Percentiles rank a stretch among this genome's conserved stretches.
Conservation (phyloP, 2,797 vertebrate genomes). For the Sphenodon punctatus region DNA sequence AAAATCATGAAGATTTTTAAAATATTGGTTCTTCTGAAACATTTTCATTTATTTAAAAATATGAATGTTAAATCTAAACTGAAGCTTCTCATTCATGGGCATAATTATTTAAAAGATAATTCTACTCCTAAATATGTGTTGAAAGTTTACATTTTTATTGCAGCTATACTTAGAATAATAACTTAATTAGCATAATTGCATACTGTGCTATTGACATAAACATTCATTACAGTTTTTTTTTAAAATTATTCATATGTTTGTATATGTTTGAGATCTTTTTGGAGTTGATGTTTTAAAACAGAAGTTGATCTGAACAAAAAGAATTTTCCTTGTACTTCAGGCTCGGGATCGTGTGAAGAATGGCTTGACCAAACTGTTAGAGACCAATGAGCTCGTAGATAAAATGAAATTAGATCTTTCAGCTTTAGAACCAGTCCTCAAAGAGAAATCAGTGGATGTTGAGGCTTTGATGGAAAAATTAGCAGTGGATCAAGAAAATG, state of each 20-base stretch:
- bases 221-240: neutral
- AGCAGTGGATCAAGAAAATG: conserved; percentile 82
- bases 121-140: neutral
- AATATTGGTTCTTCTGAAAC: too few species aligned
- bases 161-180: neutral
- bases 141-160: neutral
- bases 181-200: too few species aligned
- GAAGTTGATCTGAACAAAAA: neutral
- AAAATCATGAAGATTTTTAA: too few species aligned
- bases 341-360: conserved; percentile 86
- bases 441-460: conserved; percentile 84
- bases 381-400: conserved; percentile 85
- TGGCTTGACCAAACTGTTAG: conserved; percentile 83
- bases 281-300: neutral
- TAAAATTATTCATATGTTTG: neutral
- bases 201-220: neutral
- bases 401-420: conserved; percentile 88
- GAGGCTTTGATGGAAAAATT: conserved; percentile 84
- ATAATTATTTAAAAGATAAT: neutral
- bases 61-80: neutral
- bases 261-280: neutral
- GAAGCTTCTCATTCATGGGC: neutral
- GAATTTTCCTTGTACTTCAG: conserved; percentile 63
- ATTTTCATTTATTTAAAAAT: neutral
- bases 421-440: conserved; percentile 83